Evolutionary conservation across 2,888 invertebrate genomes (phyloP).

Genomic region (Agonopterix arenella): DNA sequence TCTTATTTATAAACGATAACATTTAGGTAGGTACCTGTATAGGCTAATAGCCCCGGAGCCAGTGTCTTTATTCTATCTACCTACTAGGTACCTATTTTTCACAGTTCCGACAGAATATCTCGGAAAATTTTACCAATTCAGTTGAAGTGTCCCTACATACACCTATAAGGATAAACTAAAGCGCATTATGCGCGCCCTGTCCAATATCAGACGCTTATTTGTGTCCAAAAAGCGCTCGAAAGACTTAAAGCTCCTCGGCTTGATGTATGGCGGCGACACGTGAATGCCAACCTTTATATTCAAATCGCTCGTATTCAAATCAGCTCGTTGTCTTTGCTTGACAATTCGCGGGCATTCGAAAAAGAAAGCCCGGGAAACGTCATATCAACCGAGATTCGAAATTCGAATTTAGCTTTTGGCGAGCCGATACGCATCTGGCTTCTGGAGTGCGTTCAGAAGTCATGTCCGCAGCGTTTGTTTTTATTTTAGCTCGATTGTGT

Average conservation of each 20-base stretch:
- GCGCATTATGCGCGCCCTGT: conserved; percentile 57
- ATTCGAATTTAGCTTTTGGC: conserved; percentile 52
- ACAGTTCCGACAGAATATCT: too few species aligned
- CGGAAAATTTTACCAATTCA: too few species aligned
- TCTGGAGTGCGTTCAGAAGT: conserved; percentile 45
- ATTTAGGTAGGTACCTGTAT: too few species aligned
- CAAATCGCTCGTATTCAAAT: conserved; percentile 71
- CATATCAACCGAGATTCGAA: conserved; percentile 49
- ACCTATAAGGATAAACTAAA: conserved; percentile 24
- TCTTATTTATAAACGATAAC: too few species aligned
- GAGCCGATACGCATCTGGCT: conserved; percentile 70
- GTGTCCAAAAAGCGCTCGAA: conserved; percentile 71
- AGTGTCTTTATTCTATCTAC: too few species aligned
- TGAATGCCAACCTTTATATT: conserved; percentile 73
- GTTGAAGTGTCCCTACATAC: too few species aligned
- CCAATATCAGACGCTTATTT: conserved; percentile 70
- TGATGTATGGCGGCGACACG: conserved; percentile 70
- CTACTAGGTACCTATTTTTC: too few species aligned
- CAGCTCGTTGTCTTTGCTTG: conserved; percentile 69
- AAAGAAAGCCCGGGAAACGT: conserved; percentile 66
- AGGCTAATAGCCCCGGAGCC: too few species aligned
- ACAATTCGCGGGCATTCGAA: conserved; percentile 70
- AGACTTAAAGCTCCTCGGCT: conserved; percentile 67
- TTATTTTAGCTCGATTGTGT: conserved; percentile 65
- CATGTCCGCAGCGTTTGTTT: conserved; percentile 40